Base-by-base conservation (phyloP, 2,888 invertebrate species). In the Philhelius pedissequus region DNA sequence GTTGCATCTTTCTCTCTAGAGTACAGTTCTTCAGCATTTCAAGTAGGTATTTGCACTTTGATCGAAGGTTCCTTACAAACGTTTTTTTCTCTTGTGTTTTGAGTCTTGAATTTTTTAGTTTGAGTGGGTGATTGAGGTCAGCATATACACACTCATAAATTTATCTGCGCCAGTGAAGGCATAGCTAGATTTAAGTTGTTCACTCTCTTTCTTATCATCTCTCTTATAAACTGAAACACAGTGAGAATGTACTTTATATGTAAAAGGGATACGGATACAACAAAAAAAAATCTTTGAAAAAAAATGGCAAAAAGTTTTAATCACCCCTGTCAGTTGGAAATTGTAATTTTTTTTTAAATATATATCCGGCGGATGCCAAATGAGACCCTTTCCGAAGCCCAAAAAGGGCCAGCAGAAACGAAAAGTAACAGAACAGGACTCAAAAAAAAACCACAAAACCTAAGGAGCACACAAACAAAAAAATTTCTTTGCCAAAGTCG, bases 1-100 rank as follows among this genome's bases (percentile, higher is more conserved):
- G 73, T 68, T 74, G 66, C 64, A 48, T 68, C 27, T 48, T 11
- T 25, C n/a, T 9, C 45, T 13, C 48, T 20, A 13, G 13, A 32
- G 52, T 7, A 56, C 0, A 56, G 56, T 25, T 22, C 38, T 38
- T 58, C n/a, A 56, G 54, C 18, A 3, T 20, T 32, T 60, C 27
- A 60, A 79, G 74, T 68, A 68, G 79, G 50, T 73, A 58, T 58
- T 73, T 79, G 60, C 45, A 60, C 68, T 69, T 69, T 62, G 69
- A 80, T 80, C 69, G 62, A 75, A 80, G 30, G 38, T 64, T 74
- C 11, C 43, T 54, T 32, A 54, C 20, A 38, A 69, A 18, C n/a
- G 27, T 38, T 50, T 15, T 30, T 50, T 8, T 27, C 27, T 45
- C 11, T 38, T 8, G 48, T 18, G 58, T 30, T 56, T 22, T 56